These are phyloP conservation scores for Drosophila borealis DNA, from an alignment of 2,888 invertebrate genomes.

Conservation along the genomic window DNA sequence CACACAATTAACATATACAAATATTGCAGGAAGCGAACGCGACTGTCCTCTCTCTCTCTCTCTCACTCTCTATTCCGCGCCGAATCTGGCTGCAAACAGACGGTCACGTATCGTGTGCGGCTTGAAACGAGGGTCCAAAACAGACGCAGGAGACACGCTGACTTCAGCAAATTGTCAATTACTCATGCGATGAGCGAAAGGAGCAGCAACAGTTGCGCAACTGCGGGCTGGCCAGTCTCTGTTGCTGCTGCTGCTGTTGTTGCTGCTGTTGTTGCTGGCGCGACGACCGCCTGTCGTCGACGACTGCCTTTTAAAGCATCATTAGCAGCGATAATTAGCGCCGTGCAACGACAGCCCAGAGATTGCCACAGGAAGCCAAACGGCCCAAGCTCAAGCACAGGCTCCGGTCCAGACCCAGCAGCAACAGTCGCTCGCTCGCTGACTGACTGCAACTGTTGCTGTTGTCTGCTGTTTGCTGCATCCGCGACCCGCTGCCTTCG, in stretches of 20 bases:
- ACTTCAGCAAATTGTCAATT: constrained; percentile 82
- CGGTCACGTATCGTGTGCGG: constrained; percentile 48
- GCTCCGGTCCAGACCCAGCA: constrained; percentile 28
- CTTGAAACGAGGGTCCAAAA: constrained; percentile 31
- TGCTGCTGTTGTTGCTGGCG: constrained; percentile 41
- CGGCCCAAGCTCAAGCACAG: constrained; percentile 23
- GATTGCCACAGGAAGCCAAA: constrained; percentile 61
- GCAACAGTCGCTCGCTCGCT: constrained; percentile 22
- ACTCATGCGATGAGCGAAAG: constrained; percentile 80
- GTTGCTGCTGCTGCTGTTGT: constrained; percentile 29
- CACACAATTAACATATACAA: constrained; percentile 80
- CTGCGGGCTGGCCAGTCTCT: constrained; percentile 31
- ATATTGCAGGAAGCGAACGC: constrained; percentile 55
- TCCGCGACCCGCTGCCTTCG: not conserved
- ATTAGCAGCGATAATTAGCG: constrained; percentile 82
- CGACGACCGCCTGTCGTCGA: constrained; percentile 73
- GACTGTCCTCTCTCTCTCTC: constrained; percentile 5
- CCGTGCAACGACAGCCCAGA: constrained; percentile 76
- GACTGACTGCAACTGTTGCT: constrained; percentile 35
- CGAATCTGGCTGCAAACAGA: not conserved
- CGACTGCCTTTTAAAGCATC: constrained; percentile 82
- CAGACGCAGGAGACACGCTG: constrained; percentile 71
- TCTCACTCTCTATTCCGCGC: not conserved
- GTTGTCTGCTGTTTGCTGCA: not conserved
- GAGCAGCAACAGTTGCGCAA: constrained; percentile 64